Evolutionary conservation across 2,888 invertebrate genomes (phyloP), one percentile per base, ranked within the genome.

Genomic region (Zaprionus lineosus): DNA sequence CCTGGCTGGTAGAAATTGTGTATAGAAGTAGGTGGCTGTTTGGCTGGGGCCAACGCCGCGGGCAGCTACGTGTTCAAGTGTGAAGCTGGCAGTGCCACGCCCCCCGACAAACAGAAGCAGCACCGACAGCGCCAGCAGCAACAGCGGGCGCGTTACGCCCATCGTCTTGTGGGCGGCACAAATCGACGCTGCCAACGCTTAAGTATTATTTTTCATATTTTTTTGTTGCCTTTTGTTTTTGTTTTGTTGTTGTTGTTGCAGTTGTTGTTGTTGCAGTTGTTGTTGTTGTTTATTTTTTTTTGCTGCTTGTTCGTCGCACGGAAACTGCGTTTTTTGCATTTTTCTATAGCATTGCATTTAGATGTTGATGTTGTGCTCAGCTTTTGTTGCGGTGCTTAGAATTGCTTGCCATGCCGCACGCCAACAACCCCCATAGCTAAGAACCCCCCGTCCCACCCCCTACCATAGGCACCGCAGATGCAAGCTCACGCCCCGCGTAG

Each of bases 331-430:
- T 85, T 72, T 63, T 71, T 72, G 47, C 44, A 58, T 73, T 64
- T 74, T 76, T 70, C 72, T 67, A 63, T 68, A 55, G 70, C 77
- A 69, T 69, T 79, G 85, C 78, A 79, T 79, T 79, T 79, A 85
- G 78, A 83, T 83, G 78, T 84, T 82, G 74, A 59, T 68, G 76
- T 67, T 59, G 74, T 58, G 55, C 64, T 68, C 65, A 55, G 83
- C 79, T 75, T 83, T 83, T 83, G 85, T 85, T 83, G 83, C 75
- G 72, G 55, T 72, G 72, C 76, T 79, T 82, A 82, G 77, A 76
- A 76, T 74, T 77, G 67, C 79, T 62, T 52, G 41, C 31, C 40
- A 28, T 16, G 26, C 36, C 34, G n/a, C 9, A 1, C 1, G 6
- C 24, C 24, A 3, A 21, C 21, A 21, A 5, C 21, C 21, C 21